phyloP scores from a whole-genome alignment of 2,113 vertebrate genomes.

The Tachysurus vachellii region DNA sequence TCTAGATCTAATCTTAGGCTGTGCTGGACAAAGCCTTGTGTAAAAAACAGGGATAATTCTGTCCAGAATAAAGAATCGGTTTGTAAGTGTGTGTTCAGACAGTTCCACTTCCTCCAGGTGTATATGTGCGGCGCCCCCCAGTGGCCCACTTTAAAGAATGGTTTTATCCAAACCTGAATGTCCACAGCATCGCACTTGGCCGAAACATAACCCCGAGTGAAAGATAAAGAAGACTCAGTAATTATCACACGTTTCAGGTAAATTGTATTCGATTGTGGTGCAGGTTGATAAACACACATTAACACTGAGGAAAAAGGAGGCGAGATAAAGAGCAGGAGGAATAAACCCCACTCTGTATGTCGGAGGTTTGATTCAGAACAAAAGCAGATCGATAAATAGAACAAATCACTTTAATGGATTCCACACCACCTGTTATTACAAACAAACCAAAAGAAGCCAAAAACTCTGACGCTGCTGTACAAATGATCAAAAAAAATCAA shows the following conservation, averaged over 20 bases:
- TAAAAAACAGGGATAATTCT: not conserved
- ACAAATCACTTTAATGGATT: conserved; percentile 5
- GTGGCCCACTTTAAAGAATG: not conserved
- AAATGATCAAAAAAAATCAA: not conserved
- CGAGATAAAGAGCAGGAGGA: not conserved
- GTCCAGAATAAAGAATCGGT: not conserved
- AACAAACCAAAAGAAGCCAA: conserved; percentile 1
- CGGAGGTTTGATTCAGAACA: not conserved
- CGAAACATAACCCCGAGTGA: not conserved
- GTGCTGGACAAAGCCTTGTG: not conserved
- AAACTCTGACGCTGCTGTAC: not conserved
- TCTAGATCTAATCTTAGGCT: too few species aligned
- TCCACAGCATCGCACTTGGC: not conserved
- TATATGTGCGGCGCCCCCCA: not conserved
- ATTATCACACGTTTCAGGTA: not conserved
- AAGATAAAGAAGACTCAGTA: not conserved
- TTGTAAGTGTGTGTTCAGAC: not conserved
- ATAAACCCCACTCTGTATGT: not conserved
- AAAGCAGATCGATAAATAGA: conserved; percentile 16
- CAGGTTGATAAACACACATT: conserved; percentile 1
- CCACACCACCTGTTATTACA: conserved; percentile 10
- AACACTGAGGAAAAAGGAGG: not conserved
- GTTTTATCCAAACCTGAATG: not conserved
- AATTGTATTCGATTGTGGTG: not conserved
- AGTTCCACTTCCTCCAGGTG: not conserved